Evolutionary conservation across 1,140 invertebrate species (phyloP).

Genomic region (Drosophila orena): DNA sequence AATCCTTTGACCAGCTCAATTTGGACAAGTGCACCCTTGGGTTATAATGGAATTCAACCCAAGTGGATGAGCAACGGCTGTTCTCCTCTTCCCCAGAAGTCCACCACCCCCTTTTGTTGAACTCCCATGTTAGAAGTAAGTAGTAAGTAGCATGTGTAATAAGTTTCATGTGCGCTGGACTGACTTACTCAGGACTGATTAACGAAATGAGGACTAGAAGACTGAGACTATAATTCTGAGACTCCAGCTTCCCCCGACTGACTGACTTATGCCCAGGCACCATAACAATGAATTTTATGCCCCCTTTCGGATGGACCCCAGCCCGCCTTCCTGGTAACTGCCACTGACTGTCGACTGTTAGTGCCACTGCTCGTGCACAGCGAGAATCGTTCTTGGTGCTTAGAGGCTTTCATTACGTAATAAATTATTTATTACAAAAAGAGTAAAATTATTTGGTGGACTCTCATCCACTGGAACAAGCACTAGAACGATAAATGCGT

Average conservation of each 20-base stretch:
- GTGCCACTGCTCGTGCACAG: slow-evolving; percentile 27
- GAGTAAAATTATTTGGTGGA: background rate
- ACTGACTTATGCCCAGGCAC: slow-evolving; percentile 80
- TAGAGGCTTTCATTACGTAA: too few relatives aligned
- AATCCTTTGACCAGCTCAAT: slow-evolving; percentile 43
- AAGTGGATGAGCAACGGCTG: slow-evolving; percentile 44
- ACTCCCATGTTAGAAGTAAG: background rate
- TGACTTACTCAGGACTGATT: slow-evolving; percentile 75
- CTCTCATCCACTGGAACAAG: too few relatives aligned
- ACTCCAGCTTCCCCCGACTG: slow-evolving; percentile 43
- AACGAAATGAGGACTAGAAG: slow-evolving; percentile 63
- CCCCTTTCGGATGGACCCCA: background rate
- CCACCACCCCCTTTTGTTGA: background rate
- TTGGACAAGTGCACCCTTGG: slow-evolving; percentile 49
- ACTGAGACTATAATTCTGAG: background rate
- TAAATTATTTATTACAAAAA: background rate
- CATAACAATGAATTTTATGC: slow-evolving; percentile 83
- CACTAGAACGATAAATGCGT: too few relatives aligned
- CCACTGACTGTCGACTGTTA: slow-evolving; percentile 47
- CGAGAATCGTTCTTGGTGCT: background rate
- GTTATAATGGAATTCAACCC: slow-evolving; percentile 59
- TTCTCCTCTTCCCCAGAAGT: background rate
- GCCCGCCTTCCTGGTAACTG: slow-evolving; percentile 36
- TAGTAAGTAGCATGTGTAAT: slow-evolving; percentile 48
- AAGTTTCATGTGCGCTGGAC: slow-evolving; percentile 66